These are phyloP conservation scores for Synergus umbraculus DNA, from an alignment of 2,888 invertebrate genomes.

Conservation along the genomic window DNA sequence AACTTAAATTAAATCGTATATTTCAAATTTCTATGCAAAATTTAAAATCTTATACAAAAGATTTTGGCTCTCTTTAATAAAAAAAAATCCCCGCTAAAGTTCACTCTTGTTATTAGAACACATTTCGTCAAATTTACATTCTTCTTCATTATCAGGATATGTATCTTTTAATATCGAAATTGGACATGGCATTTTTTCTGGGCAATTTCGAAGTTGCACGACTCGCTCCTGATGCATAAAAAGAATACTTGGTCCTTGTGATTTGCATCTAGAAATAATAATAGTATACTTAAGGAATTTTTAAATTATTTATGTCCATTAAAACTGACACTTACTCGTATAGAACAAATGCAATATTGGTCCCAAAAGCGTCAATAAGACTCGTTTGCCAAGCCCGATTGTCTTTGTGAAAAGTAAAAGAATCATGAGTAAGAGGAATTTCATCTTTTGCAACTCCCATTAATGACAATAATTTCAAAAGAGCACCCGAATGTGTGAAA, in stretches of 20 bases:
- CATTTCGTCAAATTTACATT: conserved; percentile 84
- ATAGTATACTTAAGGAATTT: background rate
- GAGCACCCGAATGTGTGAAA: conserved; percentile 90
- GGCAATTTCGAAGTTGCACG: conserved; percentile 85
- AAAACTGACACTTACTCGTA: conserved; percentile 81
- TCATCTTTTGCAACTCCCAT: conserved; percentile 86
- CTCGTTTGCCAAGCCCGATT: conserved; percentile 78
- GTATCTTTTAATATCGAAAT: conserved; percentile 79
- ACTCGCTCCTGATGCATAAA: conserved; percentile 87
- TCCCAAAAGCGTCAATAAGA: conserved; percentile 87
- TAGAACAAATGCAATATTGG: conserved; percentile 88
- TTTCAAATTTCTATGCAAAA: background rate
- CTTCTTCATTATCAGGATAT: conserved; percentile 81
- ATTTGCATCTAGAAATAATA: conserved; percentile 79
- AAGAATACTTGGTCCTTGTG: conserved; percentile 78
- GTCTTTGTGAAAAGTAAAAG: conserved; percentile 77
- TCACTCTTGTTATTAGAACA: conserved; percentile 77
- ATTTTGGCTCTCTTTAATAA: background rate
- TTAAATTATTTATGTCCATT: background rate
- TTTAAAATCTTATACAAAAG: background rate
- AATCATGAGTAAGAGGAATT: conserved; percentile 80
- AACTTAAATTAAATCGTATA: conserved; percentile 1
- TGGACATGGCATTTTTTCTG: conserved; percentile 81
- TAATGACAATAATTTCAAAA: conserved; percentile 86
- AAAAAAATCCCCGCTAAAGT: conserved; percentile 17